phyloP scores from a whole-genome alignment of 2,888 invertebrate species.

The Drosophila demipolita region DNA sequence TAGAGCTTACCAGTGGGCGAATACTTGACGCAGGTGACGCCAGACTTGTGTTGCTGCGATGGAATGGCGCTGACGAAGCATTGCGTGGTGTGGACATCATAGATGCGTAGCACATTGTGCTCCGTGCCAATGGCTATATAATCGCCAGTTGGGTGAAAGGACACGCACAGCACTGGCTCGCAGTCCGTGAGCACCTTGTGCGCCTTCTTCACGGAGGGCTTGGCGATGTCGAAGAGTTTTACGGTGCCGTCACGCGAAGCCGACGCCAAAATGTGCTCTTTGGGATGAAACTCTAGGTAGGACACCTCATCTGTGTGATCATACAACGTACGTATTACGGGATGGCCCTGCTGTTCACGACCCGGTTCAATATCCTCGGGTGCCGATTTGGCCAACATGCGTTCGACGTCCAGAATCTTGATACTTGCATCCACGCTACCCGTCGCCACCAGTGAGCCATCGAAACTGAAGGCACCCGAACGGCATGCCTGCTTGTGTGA shows the following conservation, averaged over 20 bases:
- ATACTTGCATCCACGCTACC: constrained; percentile 99
- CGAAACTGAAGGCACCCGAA: constrained; percentile 97
- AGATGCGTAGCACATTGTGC: constrained; percentile 95
- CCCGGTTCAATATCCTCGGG: constrained; percentile 94
- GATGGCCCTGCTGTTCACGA: constrained; percentile 96
- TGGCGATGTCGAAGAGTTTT: constrained; percentile 98
- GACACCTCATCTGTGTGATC: constrained; percentile 99
- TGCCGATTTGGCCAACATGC: constrained; percentile 99
- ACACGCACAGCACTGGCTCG: constrained; percentile 94
- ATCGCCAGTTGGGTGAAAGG: constrained; percentile 98
- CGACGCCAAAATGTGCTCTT: constrained; percentile 96
- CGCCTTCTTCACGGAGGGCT: constrained; percentile 99
- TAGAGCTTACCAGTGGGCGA: constrained; percentile 86
- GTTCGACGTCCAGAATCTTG: constrained; percentile 99
- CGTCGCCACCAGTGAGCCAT: constrained; percentile 98
- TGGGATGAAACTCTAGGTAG: constrained; percentile 97
- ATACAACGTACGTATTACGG: constrained; percentile 96
- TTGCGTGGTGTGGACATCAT: constrained; percentile 97
- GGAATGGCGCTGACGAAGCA: constrained; percentile 97
- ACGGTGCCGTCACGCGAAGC: constrained; percentile 97
- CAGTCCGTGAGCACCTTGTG: constrained; percentile 98
- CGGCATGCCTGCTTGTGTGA: constrained; percentile 98
- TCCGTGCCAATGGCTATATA: constrained; percentile 97
- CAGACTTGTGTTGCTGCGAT: constrained; percentile 92
- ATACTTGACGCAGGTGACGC: constrained; percentile 91